Conservation (phyloP, 1,140 invertebrate species). For the Macrobrachium nipponense region DNA sequence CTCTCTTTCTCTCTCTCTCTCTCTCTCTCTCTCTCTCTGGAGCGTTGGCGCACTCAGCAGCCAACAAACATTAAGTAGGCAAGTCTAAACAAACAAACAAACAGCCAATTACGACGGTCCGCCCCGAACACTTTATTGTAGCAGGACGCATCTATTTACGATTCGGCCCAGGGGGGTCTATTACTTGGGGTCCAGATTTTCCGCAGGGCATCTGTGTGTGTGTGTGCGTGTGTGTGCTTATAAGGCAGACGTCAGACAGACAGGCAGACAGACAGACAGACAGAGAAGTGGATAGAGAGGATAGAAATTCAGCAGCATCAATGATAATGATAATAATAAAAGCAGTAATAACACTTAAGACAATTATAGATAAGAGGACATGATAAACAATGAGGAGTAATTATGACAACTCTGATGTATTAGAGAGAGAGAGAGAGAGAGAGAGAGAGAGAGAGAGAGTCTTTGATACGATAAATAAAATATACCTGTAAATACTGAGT, state of each 20-base stretch:
- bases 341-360: too few relatives aligned
- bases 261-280: not conserved
- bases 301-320: not conserved
- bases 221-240: not conserved
- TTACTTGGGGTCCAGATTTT: not conserved
- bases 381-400: too few relatives aligned
- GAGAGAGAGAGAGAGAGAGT: not conserved
- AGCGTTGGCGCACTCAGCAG: too few relatives aligned
- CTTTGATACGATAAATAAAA: not conserved
- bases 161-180: conserved; percentile 3
- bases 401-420: too few relatives aligned
- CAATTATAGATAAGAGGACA: too few relatives aligned
- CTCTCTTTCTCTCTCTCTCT: too few relatives aligned
- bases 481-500: not conserved
- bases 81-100: too few relatives aligned
- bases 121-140: too few relatives aligned
- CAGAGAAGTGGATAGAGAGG: not conserved
- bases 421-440: conserved; percentile 3
- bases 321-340: not conserved
- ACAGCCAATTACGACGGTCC: too few relatives aligned
- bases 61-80: too few relatives aligned
- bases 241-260: not conserved
- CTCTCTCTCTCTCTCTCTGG: too few relatives aligned
- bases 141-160: not conserved
- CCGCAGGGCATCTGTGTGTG: conserved; percentile 21